phyloP scores from a whole-genome alignment of 2,113 vertebrate species.

The Sceloporus undulatus region DNA sequence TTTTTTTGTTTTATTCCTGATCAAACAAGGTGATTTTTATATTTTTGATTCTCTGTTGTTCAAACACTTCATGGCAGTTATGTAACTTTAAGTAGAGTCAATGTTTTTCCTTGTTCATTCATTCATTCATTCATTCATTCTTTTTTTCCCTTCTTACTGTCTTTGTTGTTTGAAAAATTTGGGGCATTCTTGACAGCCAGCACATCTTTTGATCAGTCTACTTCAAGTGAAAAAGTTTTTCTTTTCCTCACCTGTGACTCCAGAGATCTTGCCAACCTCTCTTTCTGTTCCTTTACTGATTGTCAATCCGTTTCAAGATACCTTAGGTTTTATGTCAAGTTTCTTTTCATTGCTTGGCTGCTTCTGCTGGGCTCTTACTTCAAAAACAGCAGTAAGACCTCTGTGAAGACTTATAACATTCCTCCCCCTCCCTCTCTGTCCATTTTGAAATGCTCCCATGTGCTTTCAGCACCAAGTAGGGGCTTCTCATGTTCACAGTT shows the following conservation, averaged over 20 bases:
- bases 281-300: constrained; percentile 48
- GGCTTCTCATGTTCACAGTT: not conserved
- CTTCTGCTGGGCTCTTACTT: constrained; percentile 45
- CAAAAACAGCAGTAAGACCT: not conserved
- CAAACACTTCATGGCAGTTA: not conserved
- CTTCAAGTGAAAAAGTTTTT: constrained; percentile 33
- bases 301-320: constrained; percentile 49
- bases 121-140: not conserved
- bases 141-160: not conserved
- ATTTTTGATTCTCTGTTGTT: not conserved
- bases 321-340: constrained; percentile 48
- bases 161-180: constrained; percentile 10
- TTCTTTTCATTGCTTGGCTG: constrained; percentile 53
- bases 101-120: not conserved
- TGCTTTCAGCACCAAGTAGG: not conserved
- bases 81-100: not conserved
- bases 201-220: constrained; percentile 34
- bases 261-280: constrained; percentile 40
- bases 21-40: constrained; percentile 2
- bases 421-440: constrained; percentile 5
- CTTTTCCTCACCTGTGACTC: no score
- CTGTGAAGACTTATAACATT: constrained; percentile 21
- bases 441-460: constrained; percentile 31
- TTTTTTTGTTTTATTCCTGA: no score
- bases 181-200: constrained; percentile 53